A percentile compares a stretch with the other conserved stretches of the same genome.
Evolutionary conservation across 2,888 invertebrate species (phyloP).

Genomic region (Megaustenia siamemsis): DNA sequence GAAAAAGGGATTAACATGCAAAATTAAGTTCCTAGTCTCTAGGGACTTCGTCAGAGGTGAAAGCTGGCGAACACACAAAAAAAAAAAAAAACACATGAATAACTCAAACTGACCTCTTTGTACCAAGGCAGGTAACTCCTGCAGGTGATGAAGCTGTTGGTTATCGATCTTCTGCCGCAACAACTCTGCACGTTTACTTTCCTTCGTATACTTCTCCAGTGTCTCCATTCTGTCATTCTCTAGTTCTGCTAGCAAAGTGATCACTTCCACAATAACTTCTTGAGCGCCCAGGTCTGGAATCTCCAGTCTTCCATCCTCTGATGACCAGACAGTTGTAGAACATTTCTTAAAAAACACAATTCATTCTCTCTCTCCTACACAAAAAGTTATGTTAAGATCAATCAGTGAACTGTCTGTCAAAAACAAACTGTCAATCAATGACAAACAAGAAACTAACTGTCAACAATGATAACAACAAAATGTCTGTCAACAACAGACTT

Average conservation of each 20-base stretch:
- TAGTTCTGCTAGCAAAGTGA: constrained; percentile 75
- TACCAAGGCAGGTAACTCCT: constrained; percentile 75
- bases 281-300: constrained; percentile 77
- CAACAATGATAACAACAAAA: no score
- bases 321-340: neutral
- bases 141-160: constrained; percentile 68
- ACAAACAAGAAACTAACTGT: no score
- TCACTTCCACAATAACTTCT: constrained; percentile 78
- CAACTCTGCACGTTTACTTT: constrained; percentile 66
- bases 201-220: constrained; percentile 64
- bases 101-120: constrained; percentile 72
- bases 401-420: no score
- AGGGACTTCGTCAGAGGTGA: no score
- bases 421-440: no score
- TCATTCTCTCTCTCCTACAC: no score
- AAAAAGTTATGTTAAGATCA: no score
- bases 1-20: no score
- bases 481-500: no score
- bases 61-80: no score
- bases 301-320: constrained; percentile 54
- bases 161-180: constrained; percentile 73
- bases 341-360: no score
- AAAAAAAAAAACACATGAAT: neutral
- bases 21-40: no score
- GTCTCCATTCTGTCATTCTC: constrained; percentile 76